Percentiles rank a stretch among this genome's conserved stretches.
Evolutionary conservation across 2,888 invertebrate species (phyloP).

Genomic region (Eulithis prunata): DNA sequence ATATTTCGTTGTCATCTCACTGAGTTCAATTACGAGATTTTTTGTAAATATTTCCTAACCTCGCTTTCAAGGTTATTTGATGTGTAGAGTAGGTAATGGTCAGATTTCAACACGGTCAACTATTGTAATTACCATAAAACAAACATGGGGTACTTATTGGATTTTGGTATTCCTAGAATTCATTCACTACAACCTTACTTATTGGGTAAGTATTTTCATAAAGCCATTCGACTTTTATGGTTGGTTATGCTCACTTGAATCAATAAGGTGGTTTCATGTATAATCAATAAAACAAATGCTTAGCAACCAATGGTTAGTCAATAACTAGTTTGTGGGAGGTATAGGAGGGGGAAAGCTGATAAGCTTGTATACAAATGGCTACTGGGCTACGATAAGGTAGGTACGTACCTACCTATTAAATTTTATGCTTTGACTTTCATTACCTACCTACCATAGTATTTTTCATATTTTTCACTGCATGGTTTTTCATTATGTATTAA

Average conservation of each 20-base stretch:
- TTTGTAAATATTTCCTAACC: conserved; percentile 60
- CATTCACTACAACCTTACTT: neutral
- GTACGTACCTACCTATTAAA: too few species aligned
- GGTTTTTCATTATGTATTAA: too few species aligned
- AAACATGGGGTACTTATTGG: too few species aligned
- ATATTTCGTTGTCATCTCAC: neutral
- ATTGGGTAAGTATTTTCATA: neutral
- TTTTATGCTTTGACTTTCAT: too few species aligned
- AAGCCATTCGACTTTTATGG: neutral
- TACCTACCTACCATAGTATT: too few species aligned
- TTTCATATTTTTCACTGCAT: too few species aligned
- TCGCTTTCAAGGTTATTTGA: conserved; percentile 66
- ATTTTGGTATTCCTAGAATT: neutral
- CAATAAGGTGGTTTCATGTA: conserved; percentile 18
- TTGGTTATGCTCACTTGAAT: conserved; percentile 6
- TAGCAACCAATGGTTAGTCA: conserved; percentile 32
- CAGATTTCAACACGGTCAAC: conserved; percentile 44
- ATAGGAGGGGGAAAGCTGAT: conserved; percentile 13
- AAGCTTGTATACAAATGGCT: conserved; percentile 17
- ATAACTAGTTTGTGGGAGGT: conserved; percentile 18
- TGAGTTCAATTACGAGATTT: conserved; percentile 23
- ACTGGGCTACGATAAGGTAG: neutral
- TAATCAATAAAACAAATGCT: conserved; percentile 25
- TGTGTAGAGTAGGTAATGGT: conserved; percentile 58
- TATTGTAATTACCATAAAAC: neutral